Conservation (phyloP, 2,888 invertebrate species). For the Coleophora deauratella region DNA sequence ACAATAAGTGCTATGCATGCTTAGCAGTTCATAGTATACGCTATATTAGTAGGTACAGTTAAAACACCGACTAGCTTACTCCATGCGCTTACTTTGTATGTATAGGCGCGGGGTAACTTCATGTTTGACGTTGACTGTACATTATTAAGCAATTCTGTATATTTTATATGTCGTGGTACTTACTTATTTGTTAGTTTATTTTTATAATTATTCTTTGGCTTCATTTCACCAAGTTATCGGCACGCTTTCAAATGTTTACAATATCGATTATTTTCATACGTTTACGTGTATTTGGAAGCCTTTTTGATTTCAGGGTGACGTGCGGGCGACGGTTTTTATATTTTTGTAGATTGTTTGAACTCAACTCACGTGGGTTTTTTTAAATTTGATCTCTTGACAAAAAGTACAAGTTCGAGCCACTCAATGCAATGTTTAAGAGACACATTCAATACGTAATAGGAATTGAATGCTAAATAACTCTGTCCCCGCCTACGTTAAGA, state of each 20-base stretch:
- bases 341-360: not conserved
- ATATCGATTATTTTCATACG: slow-evolving; percentile 32
- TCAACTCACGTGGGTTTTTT: too few species aligned
- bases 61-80: not conserved
- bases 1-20: slow-evolving; percentile 67
- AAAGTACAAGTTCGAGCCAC: too few species aligned
- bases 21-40: slow-evolving; percentile 70
- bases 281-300: slow-evolving; percentile 48
- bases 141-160: slow-evolving; percentile 41
- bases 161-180: slow-evolving; percentile 69
- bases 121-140: slow-evolving; percentile 23
- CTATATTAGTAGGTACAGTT: slow-evolving; percentile 31
- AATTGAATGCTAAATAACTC: too few species aligned
- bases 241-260: slow-evolving; percentile 75
- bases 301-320: slow-evolving; percentile 31
- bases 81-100: too few species aligned
- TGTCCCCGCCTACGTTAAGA: too few species aligned
- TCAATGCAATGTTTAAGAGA: too few species aligned
- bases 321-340: not conserved
- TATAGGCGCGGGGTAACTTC: too few species aligned
- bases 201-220: slow-evolving; percentile 37
- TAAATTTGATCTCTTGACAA: not conserved
- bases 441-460: too few species aligned
- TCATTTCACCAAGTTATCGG: slow-evolving; percentile 57
- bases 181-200: slow-evolving; percentile 62